Evolutionary conservation across 2,797 vertebrate genomes (phyloP).

Genomic region (Sebastes alutus): DNA sequence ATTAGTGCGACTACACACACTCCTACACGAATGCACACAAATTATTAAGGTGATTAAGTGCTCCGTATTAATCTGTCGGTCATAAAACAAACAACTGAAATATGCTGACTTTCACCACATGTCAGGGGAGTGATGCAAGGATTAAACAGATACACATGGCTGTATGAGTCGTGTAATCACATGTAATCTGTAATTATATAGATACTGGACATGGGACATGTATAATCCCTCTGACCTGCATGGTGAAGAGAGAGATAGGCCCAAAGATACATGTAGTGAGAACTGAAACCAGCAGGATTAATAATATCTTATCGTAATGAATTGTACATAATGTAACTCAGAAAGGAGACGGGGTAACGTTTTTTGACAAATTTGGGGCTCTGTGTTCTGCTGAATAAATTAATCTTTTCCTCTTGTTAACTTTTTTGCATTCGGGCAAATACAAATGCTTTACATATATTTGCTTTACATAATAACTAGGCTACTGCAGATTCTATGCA

Average conservation of each 20-base stretch:
- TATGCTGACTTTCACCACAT: slow-evolving; percentile 62
- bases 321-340: not conserved
- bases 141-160: slow-evolving; percentile 38
- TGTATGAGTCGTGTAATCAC: slow-evolving; percentile 55
- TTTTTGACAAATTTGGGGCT: not conserved
- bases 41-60: slow-evolving; percentile 29
- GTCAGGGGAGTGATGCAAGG: slow-evolving; percentile 34
- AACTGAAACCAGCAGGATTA: slow-evolving; percentile 4
- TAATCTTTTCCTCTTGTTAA: not conserved
- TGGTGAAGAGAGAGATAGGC: slow-evolving; percentile 19
- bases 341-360: not conserved
- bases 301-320: not conserved
- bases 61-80: slow-evolving; percentile 36
- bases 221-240: slow-evolving; percentile 56
- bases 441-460: not conserved
- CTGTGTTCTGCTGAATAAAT: not conserved
- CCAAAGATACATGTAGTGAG: not conserved
- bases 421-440: not conserved
- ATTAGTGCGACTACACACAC: slow-evolving; percentile 1
- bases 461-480: not conserved
- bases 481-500: not conserved
- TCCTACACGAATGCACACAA: not conserved
- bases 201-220: slow-evolving; percentile 28
- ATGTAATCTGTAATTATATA: slow-evolving; percentile 71
- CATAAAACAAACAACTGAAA: slow-evolving; percentile 51